Base-by-base conservation (phyloP, 1,140 invertebrate species). In the Mamestra configurata region DNA sequence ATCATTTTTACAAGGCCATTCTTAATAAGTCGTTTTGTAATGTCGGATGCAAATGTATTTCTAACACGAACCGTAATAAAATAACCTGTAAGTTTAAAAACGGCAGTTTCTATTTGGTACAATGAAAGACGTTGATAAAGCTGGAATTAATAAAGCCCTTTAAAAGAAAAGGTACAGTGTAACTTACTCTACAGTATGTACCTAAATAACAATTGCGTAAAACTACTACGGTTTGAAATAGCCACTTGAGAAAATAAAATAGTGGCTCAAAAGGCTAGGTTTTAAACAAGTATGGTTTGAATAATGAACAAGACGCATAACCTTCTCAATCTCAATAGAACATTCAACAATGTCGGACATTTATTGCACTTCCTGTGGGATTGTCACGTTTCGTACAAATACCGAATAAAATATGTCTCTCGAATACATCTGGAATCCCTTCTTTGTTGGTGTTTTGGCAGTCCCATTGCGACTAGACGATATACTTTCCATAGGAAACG, bases 311-410 rank as follows among this genome's bases (percentile, higher is more conserved):
- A 46, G 66, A 46, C 20, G 22, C 27, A 13, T 24, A 27, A 40
- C 66, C 40, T 70, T 70, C 43, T 24, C 18, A 70, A 70, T 66
- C 35, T 40, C 35, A n/a, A 43, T 66, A 10, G 20, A 40, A 43
- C 61, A 6, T 10, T 66, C 18, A 70, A 70, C 31, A 27, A 70
- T 49, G 40, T 70, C 40, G 40, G 40, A 49, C 66, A 70, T 70
- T 37, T 66, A 70, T 70, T 49, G 66, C 22, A 70, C 22, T 46
- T 22, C 37, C 66, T 40, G 1, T 11, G 66, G 40, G 66, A 49
- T 70, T 49, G 66, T 70, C 66, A 70, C 66, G 66, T 70, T 40
- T 11, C 35, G 11, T 40, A 40, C 35, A 66, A 66, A 66, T 66
- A 70, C 40, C 3, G 40, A 70, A 70, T 70, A 70, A 70, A 64